Conservation (phyloP, 2,113 vertebrate species). For the Crotalus horridus region DNA sequence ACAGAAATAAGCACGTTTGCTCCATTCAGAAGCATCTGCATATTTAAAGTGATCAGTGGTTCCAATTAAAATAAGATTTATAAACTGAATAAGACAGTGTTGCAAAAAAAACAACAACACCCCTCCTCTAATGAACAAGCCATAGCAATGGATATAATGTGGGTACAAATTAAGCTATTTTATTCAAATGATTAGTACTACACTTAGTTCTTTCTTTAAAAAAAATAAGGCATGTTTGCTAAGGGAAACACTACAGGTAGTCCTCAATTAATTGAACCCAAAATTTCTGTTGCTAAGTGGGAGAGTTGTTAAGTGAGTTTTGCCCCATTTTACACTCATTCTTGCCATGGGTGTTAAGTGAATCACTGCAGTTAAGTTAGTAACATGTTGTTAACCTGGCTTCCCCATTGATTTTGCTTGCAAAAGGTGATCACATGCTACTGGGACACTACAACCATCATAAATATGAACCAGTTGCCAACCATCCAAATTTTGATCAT, state of each 20-base stretch:
- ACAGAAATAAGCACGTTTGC: not conserved
- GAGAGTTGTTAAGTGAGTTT: not conserved
- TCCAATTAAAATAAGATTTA: constrained; percentile 6
- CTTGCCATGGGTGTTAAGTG: not conserved
- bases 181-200: not conserved
- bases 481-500: not conserved
- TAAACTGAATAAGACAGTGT: not conserved
- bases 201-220: not conserved
- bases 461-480: not conserved
- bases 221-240: not conserved
- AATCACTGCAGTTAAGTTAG: not conserved
- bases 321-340: not conserved
- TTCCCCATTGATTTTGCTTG: not conserved
- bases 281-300: not conserved
- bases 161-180: not conserved
- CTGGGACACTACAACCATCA: not conserved
- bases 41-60: not conserved
- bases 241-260: not conserved
- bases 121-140: not conserved
- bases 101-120: not conserved
- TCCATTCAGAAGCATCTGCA: not conserved
- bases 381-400: not conserved
- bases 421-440: not conserved
- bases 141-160: not conserved
- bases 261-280: not conserved